Evolutionary conservation across 2,113 vertebrate species (phyloP), one percentile per base, ranked within the genome.

Genomic region (Phyllostomus hastatus): DNA sequence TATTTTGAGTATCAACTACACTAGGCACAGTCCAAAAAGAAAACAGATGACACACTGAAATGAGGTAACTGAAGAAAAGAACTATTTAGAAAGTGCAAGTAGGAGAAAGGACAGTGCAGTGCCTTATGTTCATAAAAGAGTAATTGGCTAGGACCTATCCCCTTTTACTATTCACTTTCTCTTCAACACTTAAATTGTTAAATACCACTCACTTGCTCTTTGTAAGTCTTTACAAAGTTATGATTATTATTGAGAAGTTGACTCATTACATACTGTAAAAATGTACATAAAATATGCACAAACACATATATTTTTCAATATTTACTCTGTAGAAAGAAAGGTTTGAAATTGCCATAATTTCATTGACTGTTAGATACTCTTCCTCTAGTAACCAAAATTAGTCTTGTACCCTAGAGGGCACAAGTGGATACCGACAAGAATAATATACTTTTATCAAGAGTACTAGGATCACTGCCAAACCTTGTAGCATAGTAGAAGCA

Each of bases 311-410:
- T 57, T 67, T 82, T 46, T 46, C 10, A 59, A 73, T 24, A 93
- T 81, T 35, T 78, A 43, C 48, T 91, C 79, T 41, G 70, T 17
- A 82, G 22, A 91, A 87, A 91, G 14, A 79, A 86, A 88, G 22
- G 54, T 95, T 85, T 57, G 9, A 41, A 96, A 69, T 92, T 91
- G 81, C 69, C 26, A 95, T 38, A 50, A 84, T 81, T 81, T 91
- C 31, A 95, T 10, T 82, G 6, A 28, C 15, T 85, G 79, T 69
- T 54, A 95, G 31, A 50, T 82, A 81, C 22, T 70, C 14, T 67
- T 67, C 69, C 16, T 64, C 33, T 96, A 22, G 70, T 57, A 88
- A 81, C 84, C 54, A 24, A 66, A 38, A 80, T 82, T 91, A 93
- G 73, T 79, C 33, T 22, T 73, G 31, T 57, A 80, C 12, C 28